phyloP scores from a whole-genome alignment of 2,888 invertebrate species.

The Caradrina kadenii region DNA sequence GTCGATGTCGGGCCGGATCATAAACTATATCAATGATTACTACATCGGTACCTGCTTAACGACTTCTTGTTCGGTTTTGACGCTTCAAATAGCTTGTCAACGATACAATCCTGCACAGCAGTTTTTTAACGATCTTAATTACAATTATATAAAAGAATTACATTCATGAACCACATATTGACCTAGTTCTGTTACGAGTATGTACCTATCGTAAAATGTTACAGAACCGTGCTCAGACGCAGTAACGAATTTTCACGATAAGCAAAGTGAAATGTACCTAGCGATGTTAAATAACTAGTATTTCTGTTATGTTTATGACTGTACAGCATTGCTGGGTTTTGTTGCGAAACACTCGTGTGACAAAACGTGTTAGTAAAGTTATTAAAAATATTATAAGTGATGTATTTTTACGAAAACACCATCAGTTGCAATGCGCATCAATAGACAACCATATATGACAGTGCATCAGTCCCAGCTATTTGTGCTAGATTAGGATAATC shows the following conservation, averaged over 20 bases:
- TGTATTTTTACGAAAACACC: no score
- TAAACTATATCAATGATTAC: background rate
- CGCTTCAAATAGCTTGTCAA: background rate
- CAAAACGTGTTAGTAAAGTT: background rate
- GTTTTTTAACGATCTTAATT: background rate
- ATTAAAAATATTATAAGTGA: background rate
- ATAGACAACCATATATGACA: no score
- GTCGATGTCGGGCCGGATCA: no score
- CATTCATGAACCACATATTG: constrained; percentile 8
- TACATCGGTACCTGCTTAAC: background rate
- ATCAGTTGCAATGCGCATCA: no score
- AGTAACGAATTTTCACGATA: constrained; percentile 33
- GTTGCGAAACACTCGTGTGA: constrained; percentile 16
- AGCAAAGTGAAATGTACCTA: constrained; percentile 23
- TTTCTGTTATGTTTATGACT: constrained; percentile 31
- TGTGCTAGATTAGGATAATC: no score
- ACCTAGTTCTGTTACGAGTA: constrained; percentile 22
- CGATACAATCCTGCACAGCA: background rate
- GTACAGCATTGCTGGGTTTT: constrained; percentile 14
- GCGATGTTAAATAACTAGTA: constrained; percentile 6
- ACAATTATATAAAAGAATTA: constrained; percentile 1
- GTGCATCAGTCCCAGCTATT: no score
- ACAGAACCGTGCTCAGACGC: constrained; percentile 2
- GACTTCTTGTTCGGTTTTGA: background rate
- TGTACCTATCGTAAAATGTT: background rate